These are phyloP conservation scores for Tricholauxania praeusta DNA, from an alignment of 2,888 invertebrate species.

Conservation along the genomic window DNA sequence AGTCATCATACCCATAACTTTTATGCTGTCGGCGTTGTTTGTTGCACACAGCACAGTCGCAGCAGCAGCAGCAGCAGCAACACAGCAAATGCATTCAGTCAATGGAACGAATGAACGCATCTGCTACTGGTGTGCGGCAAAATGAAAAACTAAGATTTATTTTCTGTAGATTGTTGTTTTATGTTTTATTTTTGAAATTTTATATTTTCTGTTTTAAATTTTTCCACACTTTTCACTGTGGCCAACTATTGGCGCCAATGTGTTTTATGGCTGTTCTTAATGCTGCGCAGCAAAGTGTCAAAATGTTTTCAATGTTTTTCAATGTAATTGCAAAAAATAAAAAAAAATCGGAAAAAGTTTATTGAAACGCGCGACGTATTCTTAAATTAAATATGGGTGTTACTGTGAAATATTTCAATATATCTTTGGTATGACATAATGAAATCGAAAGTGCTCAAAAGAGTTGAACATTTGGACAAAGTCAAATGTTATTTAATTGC, in stretches of 20 bases:
- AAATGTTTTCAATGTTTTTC: conserved; percentile 30
- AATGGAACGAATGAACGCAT: conserved; percentile 1
- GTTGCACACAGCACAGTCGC: no score
- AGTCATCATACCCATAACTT: conserved; percentile 24
- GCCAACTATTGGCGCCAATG: conserved; percentile 30
- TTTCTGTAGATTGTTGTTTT: conserved; percentile 1
- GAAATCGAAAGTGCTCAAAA: no score
- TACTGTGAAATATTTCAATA: no score
- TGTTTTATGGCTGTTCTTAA: conserved; percentile 16
- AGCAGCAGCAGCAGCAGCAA: conserved; percentile 5
- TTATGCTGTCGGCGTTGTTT: no score
- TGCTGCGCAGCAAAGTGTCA: not conserved
- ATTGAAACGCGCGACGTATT: no score
- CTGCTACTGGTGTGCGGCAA: conserved; percentile 8
- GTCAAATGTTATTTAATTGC: no score
- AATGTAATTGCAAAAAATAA: conserved; percentile 9
- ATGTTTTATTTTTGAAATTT: not conserved
- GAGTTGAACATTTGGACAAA: no score
- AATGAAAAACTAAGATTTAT: conserved; percentile 25
- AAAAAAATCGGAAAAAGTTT: not conserved
- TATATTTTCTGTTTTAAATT: not conserved
- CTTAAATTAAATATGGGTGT: no score
- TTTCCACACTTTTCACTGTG: conserved; percentile 6
- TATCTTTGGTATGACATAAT: no score
- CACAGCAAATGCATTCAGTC: conserved; percentile 1